Conservation (phyloP, 1,140 invertebrate genomes). For the Achroia grisella region DNA sequence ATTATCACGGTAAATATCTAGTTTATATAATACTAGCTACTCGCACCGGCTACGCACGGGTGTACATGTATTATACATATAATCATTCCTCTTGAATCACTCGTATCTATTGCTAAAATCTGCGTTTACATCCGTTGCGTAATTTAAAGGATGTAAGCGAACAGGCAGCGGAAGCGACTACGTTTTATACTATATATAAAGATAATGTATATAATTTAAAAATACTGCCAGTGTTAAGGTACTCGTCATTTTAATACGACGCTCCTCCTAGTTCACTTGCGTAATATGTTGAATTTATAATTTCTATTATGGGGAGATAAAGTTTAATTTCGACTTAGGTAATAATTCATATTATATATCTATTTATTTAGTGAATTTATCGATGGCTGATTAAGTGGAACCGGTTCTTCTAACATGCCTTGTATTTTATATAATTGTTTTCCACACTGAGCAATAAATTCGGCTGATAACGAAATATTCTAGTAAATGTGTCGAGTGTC, state of each 20-base stretch:
- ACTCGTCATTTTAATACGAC: slow-evolving; percentile 18
- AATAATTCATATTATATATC: slow-evolving; percentile 53
- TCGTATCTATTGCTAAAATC: no score
- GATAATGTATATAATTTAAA: no score
- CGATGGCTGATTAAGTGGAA: background rate
- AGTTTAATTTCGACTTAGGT: slow-evolving; percentile 52
- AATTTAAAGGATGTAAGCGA: no score
- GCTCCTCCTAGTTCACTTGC: slow-evolving; percentile 32
- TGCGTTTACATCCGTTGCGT: no score
- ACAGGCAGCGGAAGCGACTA: no score
- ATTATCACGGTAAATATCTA: no score
- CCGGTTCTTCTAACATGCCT: background rate
- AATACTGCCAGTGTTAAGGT: no score
- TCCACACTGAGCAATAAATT: slow-evolving; percentile 6
- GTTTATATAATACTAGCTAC: no score
- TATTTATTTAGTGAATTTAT: slow-evolving; percentile 55
- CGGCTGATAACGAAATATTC: background rate
- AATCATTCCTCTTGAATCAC: no score
- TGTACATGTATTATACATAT: no score
- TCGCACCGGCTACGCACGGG: no score
- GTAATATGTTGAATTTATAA: slow-evolving; percentile 33
- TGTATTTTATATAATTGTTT: background rate
- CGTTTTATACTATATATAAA: no score
- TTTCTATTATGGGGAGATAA: slow-evolving; percentile 29
- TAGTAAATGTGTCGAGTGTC: slow-evolving; percentile 24